Evolutionary conservation across 2,888 invertebrate genomes (phyloP), one percentile per base, ranked within the genome.

Genomic region (Listrodromus nycthemerus): DNA sequence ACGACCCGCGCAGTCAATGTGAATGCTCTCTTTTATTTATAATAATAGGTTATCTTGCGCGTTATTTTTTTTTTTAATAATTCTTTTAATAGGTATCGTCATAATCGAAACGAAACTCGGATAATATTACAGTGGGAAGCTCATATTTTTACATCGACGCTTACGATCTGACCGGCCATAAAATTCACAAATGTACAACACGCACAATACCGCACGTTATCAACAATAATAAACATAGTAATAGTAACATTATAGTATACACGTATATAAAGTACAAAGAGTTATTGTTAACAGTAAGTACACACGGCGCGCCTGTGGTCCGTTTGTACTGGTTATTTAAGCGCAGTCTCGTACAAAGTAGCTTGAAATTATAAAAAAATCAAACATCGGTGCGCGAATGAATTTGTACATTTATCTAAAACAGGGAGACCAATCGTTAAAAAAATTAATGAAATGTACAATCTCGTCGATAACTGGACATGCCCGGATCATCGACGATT

Each of bases 321-420:
- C 19, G 61, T 41, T 52, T 69, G 71, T 74, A 52, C 50, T 37
- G 48, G 50, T n/a, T 21, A 52, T 71, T 69, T 10, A 63, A 10
- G 73, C 58, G 74, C 82, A 74, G 50, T 74, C 74, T 78, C 67
- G 61, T 74, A 78, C 73, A 70, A 78, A 82, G n/a, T 52, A 48
- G 21, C 52, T 66, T 41, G 24, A 16, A 71, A 67, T 61, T 48
- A 80, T 63, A 79, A 69, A 50, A 55, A 24, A 41, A 81, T 8
- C 19, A 21, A 70, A 50, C 41, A 45, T 6, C 41, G 74, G 69
- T 70, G 45, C 66, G 45, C 48, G 48, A 69, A 50, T 10, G 37
- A 58, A 76, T 71, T 75, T 76, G 58, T 76, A 81, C 66, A 30
- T 69, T 67, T 19, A 19, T 21, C n/a, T 76, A 50, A 67, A 78